Percentiles rank a stretch among this genome's conserved stretches.
These are phyloP conservation scores for Drosophila lowei DNA, from an alignment of 1,140 invertebrate species.

Conservation along the genomic window DNA sequence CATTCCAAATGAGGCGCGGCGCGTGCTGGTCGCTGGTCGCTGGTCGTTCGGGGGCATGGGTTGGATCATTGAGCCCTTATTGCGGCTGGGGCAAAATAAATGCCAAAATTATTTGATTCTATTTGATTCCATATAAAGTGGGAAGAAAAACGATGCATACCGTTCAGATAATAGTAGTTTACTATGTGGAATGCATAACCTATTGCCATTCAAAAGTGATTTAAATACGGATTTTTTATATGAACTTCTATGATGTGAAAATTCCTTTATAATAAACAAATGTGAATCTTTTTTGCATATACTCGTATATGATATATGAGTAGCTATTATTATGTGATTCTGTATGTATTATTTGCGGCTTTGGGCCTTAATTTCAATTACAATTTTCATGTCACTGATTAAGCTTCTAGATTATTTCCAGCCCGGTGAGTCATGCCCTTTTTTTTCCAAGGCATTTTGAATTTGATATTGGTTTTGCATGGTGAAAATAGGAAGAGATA, in stretches of 20 bases:
- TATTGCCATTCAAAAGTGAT: too few species aligned
- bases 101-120: constrained; percentile 61
- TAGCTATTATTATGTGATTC: constrained; percentile 18
- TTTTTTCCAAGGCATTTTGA: too few species aligned
- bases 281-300: constrained; percentile 2
- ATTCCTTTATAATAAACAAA: background rate
- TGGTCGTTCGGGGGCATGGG: background rate
- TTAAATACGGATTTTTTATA: too few species aligned
- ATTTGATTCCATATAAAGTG: constrained; percentile 18
- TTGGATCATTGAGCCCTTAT: constrained; percentile 39
- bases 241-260: too few species aligned
- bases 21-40: constrained; percentile 22
- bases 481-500: background rate
- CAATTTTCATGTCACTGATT: constrained; percentile 44
- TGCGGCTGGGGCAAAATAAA: constrained; percentile 45
- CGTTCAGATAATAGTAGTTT: too few species aligned
- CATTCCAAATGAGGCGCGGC: constrained; percentile 67
- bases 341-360: constrained; percentile 16
- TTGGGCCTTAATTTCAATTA: constrained; percentile 44
- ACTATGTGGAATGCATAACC: too few species aligned
- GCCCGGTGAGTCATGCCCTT: constrained; percentile 4
- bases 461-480: too few species aligned
- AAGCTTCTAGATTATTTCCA: constrained; percentile 12
- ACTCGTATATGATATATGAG: constrained; percentile 1
- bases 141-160: too few species aligned